Base-by-base conservation (phyloP, 92 coral and sea anemone genomes). In the Muricea muricata region DNA sequence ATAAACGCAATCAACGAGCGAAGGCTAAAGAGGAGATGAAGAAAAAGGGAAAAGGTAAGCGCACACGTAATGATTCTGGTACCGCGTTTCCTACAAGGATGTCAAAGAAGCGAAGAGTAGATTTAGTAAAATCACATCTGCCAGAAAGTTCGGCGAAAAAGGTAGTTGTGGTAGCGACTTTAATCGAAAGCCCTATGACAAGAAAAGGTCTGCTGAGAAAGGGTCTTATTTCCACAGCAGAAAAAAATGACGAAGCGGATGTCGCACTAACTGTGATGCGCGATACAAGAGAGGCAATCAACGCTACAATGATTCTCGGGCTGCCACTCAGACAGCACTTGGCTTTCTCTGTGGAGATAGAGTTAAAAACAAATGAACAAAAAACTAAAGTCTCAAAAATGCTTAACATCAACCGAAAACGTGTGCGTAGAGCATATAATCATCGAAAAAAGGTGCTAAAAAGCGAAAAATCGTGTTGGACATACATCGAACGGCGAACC, bases 91-190 rank as follows among this genome's bases (percentile, higher is more conserved):
- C 78, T n/a, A 72, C 55, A 39, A 72, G 75, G 20, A 54, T 73
- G 55, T 37, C 56, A 34, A 84, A 84, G 29, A 46, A 39, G 57
- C 72, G 45, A 3, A 21, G 20, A 29, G 42, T 84, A 23, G 79
- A 57, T 20, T 73, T 41, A 56, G 32, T 72, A 2, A 40, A 50
- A n/a, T 57, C 42, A 11, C 12, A 35, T 5, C 88, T 84, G 29
- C 88, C 82, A 4, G 17, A 78, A 33, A 83, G 81, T 40, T 75
- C 82, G n/a, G 73, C 65, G 42, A 84, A 84, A n/a, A 52, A 67
- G 18, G 65, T 79, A 55, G 75, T 40, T 47, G 71, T 84, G 20
- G 68, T 84, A 33, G 73, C 60, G 35, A 61, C 69, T 29, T 77
- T 85, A 10, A 85, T 45, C 25, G 65, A 75, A 14, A 75, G 83